Evolutionary conservation across 2,113 vertebrate genomes (phyloP).

Genomic region (Neotoma lepida): DNA sequence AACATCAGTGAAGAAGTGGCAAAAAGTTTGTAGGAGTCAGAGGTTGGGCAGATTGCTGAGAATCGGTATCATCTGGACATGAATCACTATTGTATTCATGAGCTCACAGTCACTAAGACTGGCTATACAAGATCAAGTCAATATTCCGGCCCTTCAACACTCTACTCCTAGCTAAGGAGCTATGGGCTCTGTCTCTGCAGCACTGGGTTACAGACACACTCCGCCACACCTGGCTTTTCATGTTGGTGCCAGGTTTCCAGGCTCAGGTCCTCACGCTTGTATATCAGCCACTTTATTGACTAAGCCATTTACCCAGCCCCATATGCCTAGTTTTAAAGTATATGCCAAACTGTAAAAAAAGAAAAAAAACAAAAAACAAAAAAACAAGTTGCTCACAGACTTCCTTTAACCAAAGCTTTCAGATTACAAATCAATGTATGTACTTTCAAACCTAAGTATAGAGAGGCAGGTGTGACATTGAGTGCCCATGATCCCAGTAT

Average conservation of each 20-base stretch:
- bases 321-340: background rate
- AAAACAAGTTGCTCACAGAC: conserved; percentile 22
- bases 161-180: background rate
- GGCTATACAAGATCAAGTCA: background rate
- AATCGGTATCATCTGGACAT: no score
- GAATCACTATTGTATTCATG: no score
- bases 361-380: no score
- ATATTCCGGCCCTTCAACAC: background rate
- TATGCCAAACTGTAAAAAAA: background rate
- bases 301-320: background rate
- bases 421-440: background rate
- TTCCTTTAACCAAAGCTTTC: conserved; percentile 27
- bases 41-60: background rate
- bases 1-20: background rate
- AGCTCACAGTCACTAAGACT: background rate
- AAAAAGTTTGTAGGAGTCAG: background rate
- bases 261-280: background rate
- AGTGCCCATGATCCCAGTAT: background rate
- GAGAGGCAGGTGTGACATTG: fast-evolving
- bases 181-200: background rate
- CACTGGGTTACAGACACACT: background rate
- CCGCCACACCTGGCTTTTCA: background rate
- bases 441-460: background rate
- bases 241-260: background rate
- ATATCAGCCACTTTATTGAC: no score